Percentiles rank a stretch among this genome's conserved stretches.
phyloP scores from a whole-genome alignment of 2,797 vertebrate genomes.

The Hydrophis major region DNA sequence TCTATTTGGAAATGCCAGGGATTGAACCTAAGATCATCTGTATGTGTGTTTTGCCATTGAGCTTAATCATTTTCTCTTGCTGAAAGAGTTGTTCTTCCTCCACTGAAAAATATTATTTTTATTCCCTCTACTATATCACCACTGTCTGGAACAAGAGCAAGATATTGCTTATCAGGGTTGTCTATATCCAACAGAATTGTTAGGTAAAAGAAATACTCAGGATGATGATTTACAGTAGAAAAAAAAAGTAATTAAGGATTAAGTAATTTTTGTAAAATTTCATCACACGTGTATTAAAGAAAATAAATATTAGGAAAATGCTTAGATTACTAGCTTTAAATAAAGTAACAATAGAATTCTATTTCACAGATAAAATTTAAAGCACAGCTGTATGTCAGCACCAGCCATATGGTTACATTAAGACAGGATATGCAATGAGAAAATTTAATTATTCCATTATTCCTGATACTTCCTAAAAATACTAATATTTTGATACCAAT shows the following conservation, averaged over 20 bases:
- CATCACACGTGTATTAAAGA: not conserved
- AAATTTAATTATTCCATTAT: not conserved
- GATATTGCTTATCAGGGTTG: not conserved
- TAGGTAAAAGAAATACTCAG: constrained; percentile 37
- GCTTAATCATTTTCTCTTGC: not conserved
- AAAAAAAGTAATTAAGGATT: constrained; percentile 3
- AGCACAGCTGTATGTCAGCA: not conserved
- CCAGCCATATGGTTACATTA: not conserved
- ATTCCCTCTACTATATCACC: not conserved
- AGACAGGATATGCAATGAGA: not conserved
- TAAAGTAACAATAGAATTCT: not conserved
- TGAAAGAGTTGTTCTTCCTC: not conserved
- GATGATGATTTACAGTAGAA: not conserved
- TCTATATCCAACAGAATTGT: constrained; percentile 17
- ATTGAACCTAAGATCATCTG: not conserved
- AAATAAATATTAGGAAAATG: not conserved
- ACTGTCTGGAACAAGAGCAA: not conserved
- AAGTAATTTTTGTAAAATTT: too few relatives aligned
- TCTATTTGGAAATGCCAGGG: not conserved
- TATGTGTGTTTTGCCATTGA: not conserved
- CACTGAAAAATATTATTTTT: not conserved
- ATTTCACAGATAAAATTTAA: constrained; percentile 21
- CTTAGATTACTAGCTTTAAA: constrained; percentile 22
- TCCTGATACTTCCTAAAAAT: not conserved
- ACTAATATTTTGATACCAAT: not conserved